phyloP scores from a whole-genome alignment of 2,113 vertebrate species.

The Balaeniceps rex region DNA sequence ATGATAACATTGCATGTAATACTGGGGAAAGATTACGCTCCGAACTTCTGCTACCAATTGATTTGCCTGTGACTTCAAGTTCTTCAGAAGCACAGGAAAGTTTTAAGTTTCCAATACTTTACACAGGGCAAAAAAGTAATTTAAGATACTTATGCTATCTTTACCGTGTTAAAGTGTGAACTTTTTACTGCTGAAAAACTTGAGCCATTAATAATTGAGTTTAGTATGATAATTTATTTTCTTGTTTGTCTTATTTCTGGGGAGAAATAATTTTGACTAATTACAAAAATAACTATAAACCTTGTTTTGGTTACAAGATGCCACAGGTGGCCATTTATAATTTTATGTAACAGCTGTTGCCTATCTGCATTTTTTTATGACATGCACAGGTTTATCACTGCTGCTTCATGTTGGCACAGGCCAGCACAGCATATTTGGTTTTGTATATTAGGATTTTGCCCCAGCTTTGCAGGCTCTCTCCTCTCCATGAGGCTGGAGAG shows the following conservation, averaged over 20 bases:
- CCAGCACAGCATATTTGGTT: neutral
- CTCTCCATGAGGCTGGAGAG: neutral
- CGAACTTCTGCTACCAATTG: neutral
- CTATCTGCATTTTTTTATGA: neutral
- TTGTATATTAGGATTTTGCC: neutral
- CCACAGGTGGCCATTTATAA: neutral
- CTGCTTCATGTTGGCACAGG: neutral
- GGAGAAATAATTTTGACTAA: neutral
- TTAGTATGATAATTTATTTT: neutral
- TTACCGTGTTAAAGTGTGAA: neutral
- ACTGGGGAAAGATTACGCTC: neutral
- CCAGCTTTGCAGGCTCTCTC: neutral
- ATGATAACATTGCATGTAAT: neutral
- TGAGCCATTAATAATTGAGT: neutral
- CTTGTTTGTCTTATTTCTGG: neutral
- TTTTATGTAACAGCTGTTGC: neutral
- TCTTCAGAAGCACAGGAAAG: neutral
- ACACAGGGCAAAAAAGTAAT: neutral
- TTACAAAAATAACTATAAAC: neutral
- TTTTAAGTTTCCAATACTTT: constrained; percentile 6
- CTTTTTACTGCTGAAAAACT: constrained; percentile 26
- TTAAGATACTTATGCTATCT: neutral
- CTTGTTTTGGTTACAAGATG: neutral
- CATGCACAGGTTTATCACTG: neutral
- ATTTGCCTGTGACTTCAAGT: neutral